Evolutionary conservation across 2,888 invertebrate genomes (phyloP).

Genomic region (Steromphala cineraria): DNA sequence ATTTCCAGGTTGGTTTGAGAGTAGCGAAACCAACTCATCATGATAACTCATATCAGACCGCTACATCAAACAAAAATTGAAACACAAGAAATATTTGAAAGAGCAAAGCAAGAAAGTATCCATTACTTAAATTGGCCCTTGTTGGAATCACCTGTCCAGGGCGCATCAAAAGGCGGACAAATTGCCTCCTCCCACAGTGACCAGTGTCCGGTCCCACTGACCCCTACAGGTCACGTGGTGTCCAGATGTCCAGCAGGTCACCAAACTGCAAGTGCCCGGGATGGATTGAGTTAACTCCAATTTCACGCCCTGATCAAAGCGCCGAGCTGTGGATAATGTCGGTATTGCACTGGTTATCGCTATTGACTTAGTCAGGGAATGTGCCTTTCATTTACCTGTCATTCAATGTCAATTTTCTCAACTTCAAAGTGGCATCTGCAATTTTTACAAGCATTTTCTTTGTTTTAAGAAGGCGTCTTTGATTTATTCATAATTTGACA

Average conservation of each 20-base stretch:
- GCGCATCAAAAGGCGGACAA: neutral
- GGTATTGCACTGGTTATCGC: neutral
- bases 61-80: no score
- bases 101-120: no score
- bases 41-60: no score
- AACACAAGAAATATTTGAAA: no score
- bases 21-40: no score
- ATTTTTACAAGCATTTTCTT: neutral
- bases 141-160: neutral
- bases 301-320: neutral
- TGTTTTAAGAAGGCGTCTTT: neutral
- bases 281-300: neutral
- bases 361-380: neutral
- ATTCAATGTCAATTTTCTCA: neutral
- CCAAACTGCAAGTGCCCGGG: neutral
- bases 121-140: neutral
- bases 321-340: neutral
- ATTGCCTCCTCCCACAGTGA: neutral
- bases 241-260: neutral
- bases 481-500: no score
- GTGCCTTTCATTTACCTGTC: neutral
- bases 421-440: neutral
- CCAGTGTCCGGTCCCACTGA: neutral
- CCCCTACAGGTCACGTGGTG: neutral
- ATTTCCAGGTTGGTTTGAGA: no score